Evolutionary conservation across 2,888 invertebrate species (phyloP), one percentile per base, ranked within the genome.

Genomic region (Gari tellinella): DNA sequence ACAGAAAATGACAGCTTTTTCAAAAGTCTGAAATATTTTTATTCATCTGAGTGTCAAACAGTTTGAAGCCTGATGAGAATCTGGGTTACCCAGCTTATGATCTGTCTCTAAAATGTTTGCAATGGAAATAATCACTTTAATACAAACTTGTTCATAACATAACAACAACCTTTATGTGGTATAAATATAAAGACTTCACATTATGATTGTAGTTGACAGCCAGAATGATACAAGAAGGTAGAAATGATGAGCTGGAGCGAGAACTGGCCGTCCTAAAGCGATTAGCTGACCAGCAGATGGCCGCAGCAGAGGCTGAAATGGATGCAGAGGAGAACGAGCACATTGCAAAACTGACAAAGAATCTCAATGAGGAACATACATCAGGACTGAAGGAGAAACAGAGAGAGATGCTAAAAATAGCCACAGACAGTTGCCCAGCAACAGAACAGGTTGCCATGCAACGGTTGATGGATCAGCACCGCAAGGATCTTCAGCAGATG

Each of bases 241-340:
- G 77, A 21, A 82, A 82, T 40, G 88, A 88, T 26, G 89, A 90
- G 25, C 79, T 88, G 3, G 91, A 90, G 56, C 72, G 80, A 15
- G 72, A 85, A 60, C 69, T 90, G 52, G 81, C 75, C 23, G 84
- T 81, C 26, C 74, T 88, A 23, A 86, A 87, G 48, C 68, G 70
- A 17, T 79, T 85, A 37, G 88, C 89, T 60, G 82, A 87, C 53
- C 83, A 81, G 37, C 85, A 90, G 70, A 73, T 75, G 64, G 86
- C 87, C 21, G 85, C 85, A 8, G 75, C 79, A 1, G 85, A 86
- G 52, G 88, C 89, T 2, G 88, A 89, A 51, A 58, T 89, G 53
- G 86, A 89, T 60, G 82, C 85, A 0, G 88, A 88, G 58, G 86
- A 90, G 65, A 86, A 86, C 26, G 87, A 88, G 58, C 88, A 89